Conservation (phyloP, 2,113 vertebrate species). For the Acrocephalus kingi region DNA sequence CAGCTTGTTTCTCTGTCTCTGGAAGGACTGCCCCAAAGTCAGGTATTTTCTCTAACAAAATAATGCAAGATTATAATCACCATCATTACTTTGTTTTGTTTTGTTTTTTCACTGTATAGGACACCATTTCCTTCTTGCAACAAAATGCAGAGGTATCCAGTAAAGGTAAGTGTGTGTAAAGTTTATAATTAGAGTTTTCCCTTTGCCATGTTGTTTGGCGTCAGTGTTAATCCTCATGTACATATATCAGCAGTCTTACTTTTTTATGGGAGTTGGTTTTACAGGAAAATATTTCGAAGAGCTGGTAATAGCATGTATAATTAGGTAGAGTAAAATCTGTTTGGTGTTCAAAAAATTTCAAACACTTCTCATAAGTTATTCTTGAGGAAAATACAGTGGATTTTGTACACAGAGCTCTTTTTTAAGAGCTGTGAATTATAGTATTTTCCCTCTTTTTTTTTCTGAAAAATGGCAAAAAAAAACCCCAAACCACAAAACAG, state of each 20-base stretch:
- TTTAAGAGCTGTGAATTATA: neutral
- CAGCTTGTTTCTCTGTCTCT: neutral
- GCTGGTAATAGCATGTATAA: neutral
- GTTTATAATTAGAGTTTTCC: neutral
- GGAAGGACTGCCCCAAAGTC: neutral
- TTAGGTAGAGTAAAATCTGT: neutral
- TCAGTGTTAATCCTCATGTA: neutral
- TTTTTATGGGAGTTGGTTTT: neutral
- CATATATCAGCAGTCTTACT: neutral
- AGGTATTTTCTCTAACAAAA: neutral
- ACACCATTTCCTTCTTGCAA: neutral
- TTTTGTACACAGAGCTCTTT: neutral
- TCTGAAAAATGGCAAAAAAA: neutral
- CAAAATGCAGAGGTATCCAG: neutral
- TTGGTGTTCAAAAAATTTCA: neutral
- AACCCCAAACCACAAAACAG: neutral
- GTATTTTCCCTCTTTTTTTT: neutral
- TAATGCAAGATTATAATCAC: neutral
- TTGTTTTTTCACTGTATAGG: neutral
- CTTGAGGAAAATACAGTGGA: neutral
- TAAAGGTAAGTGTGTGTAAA: constrained; percentile 4
- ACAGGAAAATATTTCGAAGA: neutral
- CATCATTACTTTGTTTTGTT: neutral
- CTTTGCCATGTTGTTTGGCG: neutral
- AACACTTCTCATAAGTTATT: neutral